Percentiles rank a stretch among this genome's conserved stretches.
These are phyloP conservation scores for Anastatus disparis DNA, from an alignment of 1,140 invertebrate species.

Conservation along the genomic window DNA sequence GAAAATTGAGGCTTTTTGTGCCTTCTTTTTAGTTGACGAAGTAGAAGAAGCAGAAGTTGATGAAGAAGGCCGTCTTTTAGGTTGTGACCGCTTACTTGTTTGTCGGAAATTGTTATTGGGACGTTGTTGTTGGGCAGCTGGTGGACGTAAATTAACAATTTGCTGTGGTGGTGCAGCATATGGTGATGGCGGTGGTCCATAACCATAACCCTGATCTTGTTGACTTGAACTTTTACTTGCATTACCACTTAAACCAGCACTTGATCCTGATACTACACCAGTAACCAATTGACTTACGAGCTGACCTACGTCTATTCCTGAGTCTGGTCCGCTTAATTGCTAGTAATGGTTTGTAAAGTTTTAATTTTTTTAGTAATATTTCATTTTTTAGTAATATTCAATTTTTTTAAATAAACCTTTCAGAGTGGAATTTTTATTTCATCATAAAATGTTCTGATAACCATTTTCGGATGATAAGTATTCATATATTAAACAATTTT, in stretches of 20 bases:
- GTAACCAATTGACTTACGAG: slow-evolving; percentile 56
- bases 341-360: background rate
- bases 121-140: background rate
- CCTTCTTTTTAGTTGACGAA: background rate
- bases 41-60: no score
- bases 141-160: background rate
- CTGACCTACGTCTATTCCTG: slow-evolving; percentile 52
- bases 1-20: background rate
- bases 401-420: no score
- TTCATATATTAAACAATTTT: no score
- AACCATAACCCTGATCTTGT: background rate
- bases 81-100: background rate
- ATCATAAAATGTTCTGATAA: no score
- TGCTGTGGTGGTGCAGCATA: background rate
- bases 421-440: no score
- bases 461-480: no score
- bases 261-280: slow-evolving; percentile 57
- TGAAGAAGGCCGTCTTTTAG: no score
- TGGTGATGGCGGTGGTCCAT: background rate
- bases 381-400: no score
- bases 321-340: slow-evolving; percentile 50
- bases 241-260: slow-evolving; percentile 55
- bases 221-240: slow-evolving; percentile 29
- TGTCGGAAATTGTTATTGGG: background rate
- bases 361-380: no score